Conservation (phyloP, 2,888 invertebrate species). For the Sminthurinus aureus region DNA sequence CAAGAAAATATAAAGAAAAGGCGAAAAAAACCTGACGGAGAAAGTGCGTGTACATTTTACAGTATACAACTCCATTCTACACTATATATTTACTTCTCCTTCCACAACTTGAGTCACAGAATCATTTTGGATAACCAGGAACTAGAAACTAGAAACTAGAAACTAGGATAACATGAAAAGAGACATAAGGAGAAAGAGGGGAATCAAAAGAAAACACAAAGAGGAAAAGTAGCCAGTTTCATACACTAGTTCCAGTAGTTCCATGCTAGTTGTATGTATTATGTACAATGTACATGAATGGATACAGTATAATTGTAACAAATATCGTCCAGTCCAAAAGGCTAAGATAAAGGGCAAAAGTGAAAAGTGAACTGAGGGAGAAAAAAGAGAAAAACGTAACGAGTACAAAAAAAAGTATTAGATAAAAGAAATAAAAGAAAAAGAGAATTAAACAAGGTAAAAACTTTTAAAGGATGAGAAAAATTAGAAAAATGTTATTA, state of each 20-base stretch:
- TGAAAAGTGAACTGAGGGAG: slow-evolving; percentile 8
- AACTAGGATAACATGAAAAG: not conserved
- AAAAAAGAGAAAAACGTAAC: not conserved
- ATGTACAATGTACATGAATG: no score
- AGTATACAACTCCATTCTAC: no score
- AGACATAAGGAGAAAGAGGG: not conserved
- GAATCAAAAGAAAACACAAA: not conserved
- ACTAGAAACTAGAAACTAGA: no score
- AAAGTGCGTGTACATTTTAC: not conserved
- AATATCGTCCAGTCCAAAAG: slow-evolving; percentile 2
- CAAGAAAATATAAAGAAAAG: not conserved
- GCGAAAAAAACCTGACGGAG: not conserved
- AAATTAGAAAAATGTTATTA: slow-evolving; percentile 1
- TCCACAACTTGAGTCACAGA: no score
- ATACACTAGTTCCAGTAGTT: no score
- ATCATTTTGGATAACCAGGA: no score
- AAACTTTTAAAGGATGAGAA: not conserved
- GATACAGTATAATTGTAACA: not conserved
- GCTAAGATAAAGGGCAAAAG: slow-evolving; percentile 1
- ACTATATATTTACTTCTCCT: no score
- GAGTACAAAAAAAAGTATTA: not conserved
- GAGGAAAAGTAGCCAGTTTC: not conserved
- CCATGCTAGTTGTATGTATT: no score
- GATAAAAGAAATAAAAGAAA: not conserved
- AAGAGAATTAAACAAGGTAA: not conserved